phyloP scores from a whole-genome alignment of 2,888 invertebrate species.

The Himalopsyche kuldschensis region DNA sequence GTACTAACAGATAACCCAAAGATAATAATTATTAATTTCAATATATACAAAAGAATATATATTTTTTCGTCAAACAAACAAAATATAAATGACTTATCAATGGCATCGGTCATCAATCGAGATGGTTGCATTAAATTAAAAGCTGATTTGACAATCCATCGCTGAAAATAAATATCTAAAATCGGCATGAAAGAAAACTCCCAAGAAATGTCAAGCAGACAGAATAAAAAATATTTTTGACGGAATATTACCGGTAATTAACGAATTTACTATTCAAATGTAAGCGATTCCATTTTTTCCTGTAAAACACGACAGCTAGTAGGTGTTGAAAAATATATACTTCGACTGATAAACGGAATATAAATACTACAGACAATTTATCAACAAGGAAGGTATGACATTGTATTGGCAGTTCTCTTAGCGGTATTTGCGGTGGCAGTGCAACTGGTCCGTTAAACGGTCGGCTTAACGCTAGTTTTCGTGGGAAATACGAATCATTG shows the following conservation, averaged over 20 bases:
- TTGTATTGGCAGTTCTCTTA: neutral
- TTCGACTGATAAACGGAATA: neutral
- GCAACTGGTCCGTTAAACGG: neutral
- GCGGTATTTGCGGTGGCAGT: neutral
- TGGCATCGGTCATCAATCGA: too few species aligned
- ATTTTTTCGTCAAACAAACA: neutral
- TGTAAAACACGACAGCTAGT: neutral
- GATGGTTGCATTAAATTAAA: too few species aligned
- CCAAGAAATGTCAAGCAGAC: neutral
- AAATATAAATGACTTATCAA: neutral
- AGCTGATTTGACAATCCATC: too few species aligned
- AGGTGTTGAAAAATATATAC: neutral
- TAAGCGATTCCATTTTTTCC: neutral
- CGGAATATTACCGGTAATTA: neutral
- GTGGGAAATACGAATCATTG: neutral
- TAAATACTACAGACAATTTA: neutral
- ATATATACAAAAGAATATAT: neutral
- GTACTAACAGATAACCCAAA: neutral
- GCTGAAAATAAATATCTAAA: too few species aligned
- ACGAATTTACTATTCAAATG: neutral
- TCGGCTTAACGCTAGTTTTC: neutral
- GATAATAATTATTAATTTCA: neutral
- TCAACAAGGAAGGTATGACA: slow-evolving; percentile 6
- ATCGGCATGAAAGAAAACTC: too few species aligned
- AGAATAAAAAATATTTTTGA: neutral